Evolutionary conservation across 1,140 invertebrate species (phyloP), one percentile per base, ranked within the genome.

Genomic region (Hermatobates lingyangjiaoensis): DNA sequence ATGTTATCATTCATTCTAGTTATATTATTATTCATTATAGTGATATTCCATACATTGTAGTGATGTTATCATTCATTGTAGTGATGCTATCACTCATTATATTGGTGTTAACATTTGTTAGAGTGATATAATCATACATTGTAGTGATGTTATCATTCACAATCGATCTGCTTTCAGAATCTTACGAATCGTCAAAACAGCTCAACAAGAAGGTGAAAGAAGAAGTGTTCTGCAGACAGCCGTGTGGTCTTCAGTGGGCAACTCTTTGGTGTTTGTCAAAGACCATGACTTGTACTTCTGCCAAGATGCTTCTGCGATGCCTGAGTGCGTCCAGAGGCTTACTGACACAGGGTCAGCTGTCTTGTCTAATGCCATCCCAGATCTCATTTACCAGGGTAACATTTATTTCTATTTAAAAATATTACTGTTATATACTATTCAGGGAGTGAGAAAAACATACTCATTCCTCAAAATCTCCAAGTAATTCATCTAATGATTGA

Each of bases 351-450:
- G 79, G 0, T 67, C 80, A 49, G 81, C 80, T 3, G 74, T 81
- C 42, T 73, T 94, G 38, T 83, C 77, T 59, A 91, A 95, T 64
- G 91, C 90, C 1, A 75, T 94, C n/a, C 86, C 90, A 0, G 90
- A 95, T 68, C 94, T 89, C 89, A 66, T 95, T 0, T 95, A 96
- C 67, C 90, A 94, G 81, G 89, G 90, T 92, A 46, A 54, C 27
- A 15, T n/a, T n/a, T n/a, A n/a, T n/a, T n/a, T n/a, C n/a, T n/a
- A n/a, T n/a, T n/a, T n/a, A n/a, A n/a, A n/a, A n/a, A n/a, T n/a
- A n/a, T n/a, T n/a, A n/a, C n/a, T n/a, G n/a, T n/a, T n/a, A n/a
- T n/a, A n/a, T n/a, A n/a, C n/a, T n/a, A n/a, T n/a, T n/a, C n/a
- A n/a, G n/a, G n/a, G n/a, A n/a, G n/a, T n/a, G n/a, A n/a, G n/a